Base-by-base conservation (phyloP, 2,113 vertebrate genomes). In the Dasyurus viverrinus region DNA sequence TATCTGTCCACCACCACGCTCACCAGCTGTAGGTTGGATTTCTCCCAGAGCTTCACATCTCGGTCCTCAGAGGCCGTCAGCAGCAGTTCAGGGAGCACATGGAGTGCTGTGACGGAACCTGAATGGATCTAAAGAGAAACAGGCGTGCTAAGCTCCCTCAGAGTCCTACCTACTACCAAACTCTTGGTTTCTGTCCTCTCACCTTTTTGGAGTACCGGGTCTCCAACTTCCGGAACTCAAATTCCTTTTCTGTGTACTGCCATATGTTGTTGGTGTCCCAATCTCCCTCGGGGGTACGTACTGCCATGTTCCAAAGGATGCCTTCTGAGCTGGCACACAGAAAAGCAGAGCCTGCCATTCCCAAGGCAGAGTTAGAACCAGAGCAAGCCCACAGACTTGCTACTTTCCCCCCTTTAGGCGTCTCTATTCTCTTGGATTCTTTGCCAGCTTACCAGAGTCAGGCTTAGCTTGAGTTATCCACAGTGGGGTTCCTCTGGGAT, bases 31-130 rank as follows among this genome's bases (percentile, higher is more conserved):
- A 98, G 97, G 10, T 95, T 97, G 54, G 92, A 50, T 90, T 94
- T 93, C 10, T 98, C 97, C 98, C 98, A 98, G 36, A 98, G 94
- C 89, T 98, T 98, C 91, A 98, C 97, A 93, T 98, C 96, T 95
- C 92, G 97, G 22, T 98, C 98, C 25, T 94, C 94, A 2, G 98
- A 98, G 9, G 98, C 98, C 8, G 98, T 98, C 89, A 98, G 93
- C 90, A 98, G 95, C 94, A 95, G 89, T 48, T 96, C 94, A 46
- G 97, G 97, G 23, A 97, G 94, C 53, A 98, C 96, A 4, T 97
- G 97, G 89, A 98, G 97, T 48, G 97, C 98, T 11, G 98, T 97
- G 93, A 98, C 93, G 53, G 95, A 76, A 84, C 93, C 97, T 0
- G 93, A 93, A 90, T 98, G 98, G 55, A 98, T 97, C 98, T 98